A percentile compares a stretch with the other conserved stretches of the same genome.
These are phyloP conservation scores for Mesoclemmys tuberculata DNA, from an alignment of 2,113 vertebrate species.

Conservation along the genomic window DNA sequence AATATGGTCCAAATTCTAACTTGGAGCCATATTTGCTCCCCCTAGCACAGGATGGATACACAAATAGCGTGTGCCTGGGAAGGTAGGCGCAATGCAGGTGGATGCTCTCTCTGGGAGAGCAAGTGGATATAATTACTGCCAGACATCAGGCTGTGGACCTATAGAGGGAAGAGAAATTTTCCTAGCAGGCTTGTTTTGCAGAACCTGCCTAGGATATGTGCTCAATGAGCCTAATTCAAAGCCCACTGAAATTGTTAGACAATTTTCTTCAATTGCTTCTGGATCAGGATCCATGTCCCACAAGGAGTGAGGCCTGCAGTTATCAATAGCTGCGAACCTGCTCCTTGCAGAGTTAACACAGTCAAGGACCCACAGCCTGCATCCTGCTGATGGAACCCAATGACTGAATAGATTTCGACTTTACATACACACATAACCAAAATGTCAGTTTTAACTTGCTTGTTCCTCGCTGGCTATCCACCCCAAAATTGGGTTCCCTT, in stretches of 20 bases:
- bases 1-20: neutral
- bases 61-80: neutral
- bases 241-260: neutral
- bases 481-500: neutral
- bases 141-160: rapidly evolving
- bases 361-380: neutral
- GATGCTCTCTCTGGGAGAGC: neutral
- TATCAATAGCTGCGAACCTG: neutral
- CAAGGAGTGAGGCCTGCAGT: neutral
- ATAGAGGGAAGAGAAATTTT: neutral
- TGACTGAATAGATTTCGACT: neutral
- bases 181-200: neutral
- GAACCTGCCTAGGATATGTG: neutral
- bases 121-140: neutral
- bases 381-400: neutral
- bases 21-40: neutral
- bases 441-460: neutral
- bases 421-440: neutral
- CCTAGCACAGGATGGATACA: neutral
- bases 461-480: neutral
- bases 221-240: neutral
- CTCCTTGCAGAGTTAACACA: neutral
- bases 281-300: neutral
- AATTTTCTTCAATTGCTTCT: neutral
- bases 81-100: neutral